These are phyloP conservation scores for Drosophila niveifrons DNA, from an alignment of 2,888 invertebrate genomes.

Conservation along the genomic window DNA sequence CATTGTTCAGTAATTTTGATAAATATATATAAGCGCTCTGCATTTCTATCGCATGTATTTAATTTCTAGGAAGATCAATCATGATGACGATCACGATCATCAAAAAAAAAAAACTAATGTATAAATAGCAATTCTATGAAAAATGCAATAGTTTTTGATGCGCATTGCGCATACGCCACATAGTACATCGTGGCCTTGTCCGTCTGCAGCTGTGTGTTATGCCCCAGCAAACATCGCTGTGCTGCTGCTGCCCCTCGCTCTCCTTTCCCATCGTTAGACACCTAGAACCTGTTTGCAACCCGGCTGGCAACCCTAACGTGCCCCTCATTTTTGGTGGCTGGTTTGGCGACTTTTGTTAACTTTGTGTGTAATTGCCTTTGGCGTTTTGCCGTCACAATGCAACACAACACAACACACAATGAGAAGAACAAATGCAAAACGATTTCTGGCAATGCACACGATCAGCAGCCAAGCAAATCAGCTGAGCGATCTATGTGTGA, in stretches of 20 bases:
- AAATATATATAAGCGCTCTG: not conserved
- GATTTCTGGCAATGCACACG: constrained; percentile 43
- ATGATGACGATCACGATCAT: not conserved
- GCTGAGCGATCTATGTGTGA: constrained; percentile 7
- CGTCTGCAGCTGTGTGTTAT: constrained; percentile 24
- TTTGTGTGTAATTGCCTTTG: constrained; percentile 50
- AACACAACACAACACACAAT: not conserved
- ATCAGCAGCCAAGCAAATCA: constrained; percentile 22
- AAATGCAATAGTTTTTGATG: constrained; percentile 7
- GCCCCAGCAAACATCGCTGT: not conserved
- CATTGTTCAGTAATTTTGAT: too few relatives aligned
- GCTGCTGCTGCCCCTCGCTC: not conserved
- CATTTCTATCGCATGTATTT: not conserved
- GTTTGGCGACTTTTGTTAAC: constrained; percentile 42
- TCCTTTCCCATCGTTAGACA: not conserved
- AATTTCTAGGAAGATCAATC: constrained; percentile 12
- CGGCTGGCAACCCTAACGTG: not conserved
- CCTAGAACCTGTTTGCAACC: not conserved
- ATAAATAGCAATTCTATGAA: constrained; percentile 14
- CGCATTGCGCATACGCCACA: not conserved
- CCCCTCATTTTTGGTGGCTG: not conserved
- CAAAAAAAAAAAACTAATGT: too few relatives aligned
- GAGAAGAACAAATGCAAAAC: not conserved
- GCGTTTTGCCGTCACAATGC: constrained; percentile 31
- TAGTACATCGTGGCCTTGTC: constrained; percentile 15